Evolutionary conservation across 2,113 vertebrate species (phyloP).

Genomic region (Dasyurus viverrinus): DNA sequence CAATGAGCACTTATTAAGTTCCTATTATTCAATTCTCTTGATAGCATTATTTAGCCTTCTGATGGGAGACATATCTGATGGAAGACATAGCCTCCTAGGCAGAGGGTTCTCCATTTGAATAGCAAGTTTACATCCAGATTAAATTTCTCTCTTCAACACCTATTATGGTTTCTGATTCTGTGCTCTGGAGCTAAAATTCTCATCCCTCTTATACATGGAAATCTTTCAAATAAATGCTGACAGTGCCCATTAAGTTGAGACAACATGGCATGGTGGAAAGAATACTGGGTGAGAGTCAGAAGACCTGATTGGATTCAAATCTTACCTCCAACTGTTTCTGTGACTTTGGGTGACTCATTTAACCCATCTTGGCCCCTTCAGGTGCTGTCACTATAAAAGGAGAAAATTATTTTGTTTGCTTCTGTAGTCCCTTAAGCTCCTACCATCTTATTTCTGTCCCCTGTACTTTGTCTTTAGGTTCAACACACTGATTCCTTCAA

Average conservation of each 20-base stretch:
- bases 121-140: no score
- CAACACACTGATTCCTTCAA: not conserved
- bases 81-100: no score
- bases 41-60: no score
- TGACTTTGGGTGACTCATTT: constrained; percentile 17
- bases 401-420: not conserved
- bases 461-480: not conserved
- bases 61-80: no score
- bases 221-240: not conserved
- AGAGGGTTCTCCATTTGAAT: no score
- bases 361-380: not conserved
- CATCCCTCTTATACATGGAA: no score
- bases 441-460: not conserved
- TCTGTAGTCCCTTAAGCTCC: not conserved
- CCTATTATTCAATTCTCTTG: no score
- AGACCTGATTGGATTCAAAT: not conserved
- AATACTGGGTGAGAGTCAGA: not conserved
- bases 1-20: no score
- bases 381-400: not conserved
- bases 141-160: no score
- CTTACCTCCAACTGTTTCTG: not conserved
- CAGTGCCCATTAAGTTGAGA: not conserved
- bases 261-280: not conserved
- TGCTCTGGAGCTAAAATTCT: no score
- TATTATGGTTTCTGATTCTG: no score